These are phyloP conservation scores for Pteronura brasiliensis DNA, from an alignment of 2,113 vertebrate species.

Conservation along the genomic window DNA sequence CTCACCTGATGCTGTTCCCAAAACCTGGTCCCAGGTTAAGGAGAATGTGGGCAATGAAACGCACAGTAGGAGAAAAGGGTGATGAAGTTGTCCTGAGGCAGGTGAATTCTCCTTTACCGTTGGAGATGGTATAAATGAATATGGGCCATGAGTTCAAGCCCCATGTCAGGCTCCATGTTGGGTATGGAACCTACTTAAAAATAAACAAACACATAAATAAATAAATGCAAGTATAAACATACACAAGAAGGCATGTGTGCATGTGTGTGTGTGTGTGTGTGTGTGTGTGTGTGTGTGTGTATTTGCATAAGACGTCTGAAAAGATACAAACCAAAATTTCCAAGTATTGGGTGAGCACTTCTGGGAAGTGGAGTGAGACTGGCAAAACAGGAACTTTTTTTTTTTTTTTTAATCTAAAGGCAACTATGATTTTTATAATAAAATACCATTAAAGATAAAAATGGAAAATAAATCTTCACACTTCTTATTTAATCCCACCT, in stretches of 20 bases:
- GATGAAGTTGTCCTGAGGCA: not conserved
- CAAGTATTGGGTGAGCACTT: not conserved
- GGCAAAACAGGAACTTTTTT: not conserved
- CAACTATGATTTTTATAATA: constrained; percentile 25
- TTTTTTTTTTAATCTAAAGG: not conserved
- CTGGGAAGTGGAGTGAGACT: not conserved
- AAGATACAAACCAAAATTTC: not conserved
- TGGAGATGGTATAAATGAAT: not conserved
- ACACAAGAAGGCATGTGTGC: not conserved
- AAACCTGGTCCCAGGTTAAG: not conserved
- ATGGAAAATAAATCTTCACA: not conserved
- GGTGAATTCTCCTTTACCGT: not conserved
- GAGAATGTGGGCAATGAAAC: not conserved
- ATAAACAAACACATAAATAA: not conserved
- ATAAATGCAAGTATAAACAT: not conserved
- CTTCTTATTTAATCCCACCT: not conserved
- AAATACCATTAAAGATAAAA: not conserved
- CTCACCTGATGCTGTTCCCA: not conserved
- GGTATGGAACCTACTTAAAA: not conserved
- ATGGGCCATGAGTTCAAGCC: not conserved
- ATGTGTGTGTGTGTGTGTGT: no score
- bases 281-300: no score
- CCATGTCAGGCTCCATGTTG: not conserved
- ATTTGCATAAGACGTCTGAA: not conserved
- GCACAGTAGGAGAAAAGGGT: not conserved